A percentile compares a stretch with the other conserved stretches of the same genome.
Evolutionary conservation across 2,888 invertebrate genomes (phyloP).

Genomic region (Tenthredo mesomela): DNA sequence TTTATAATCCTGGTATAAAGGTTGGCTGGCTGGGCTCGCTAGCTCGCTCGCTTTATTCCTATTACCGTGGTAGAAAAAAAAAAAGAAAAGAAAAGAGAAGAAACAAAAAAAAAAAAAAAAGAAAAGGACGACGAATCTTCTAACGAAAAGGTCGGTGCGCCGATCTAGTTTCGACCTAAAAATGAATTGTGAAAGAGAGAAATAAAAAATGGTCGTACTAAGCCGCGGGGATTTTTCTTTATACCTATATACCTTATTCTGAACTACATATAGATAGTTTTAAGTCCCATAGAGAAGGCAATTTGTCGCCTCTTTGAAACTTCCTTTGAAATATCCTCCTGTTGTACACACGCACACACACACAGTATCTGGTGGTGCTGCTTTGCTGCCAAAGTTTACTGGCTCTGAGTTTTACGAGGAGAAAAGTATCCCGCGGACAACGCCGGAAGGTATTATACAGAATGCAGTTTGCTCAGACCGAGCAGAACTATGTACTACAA

Average conservation of each 20-base stretch:
- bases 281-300: conserved; percentile 17
- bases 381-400: conserved; percentile 35
- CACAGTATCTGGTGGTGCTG: not conserved
- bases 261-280: conserved; percentile 15
- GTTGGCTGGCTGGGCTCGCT: conserved; percentile 9
- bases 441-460: not conserved
- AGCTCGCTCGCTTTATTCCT: conserved; percentile 32
- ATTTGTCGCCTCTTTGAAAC: conserved; percentile 42
- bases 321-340: conserved; percentile 21
- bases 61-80: conserved; percentile 24
- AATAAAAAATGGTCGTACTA: not conserved
- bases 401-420: conserved; percentile 37
- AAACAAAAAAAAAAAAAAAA: not conserved
- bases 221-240: conserved; percentile 14
- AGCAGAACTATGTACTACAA: conserved; percentile 41
- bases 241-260: conserved; percentile 2
- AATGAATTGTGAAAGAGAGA: conserved; percentile 25
- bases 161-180: conserved; percentile 33
- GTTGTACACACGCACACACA: not conserved
- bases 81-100: not conserved
- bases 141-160: conserved; percentile 29
- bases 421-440: conserved; percentile 41
- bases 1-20: conserved; percentile 51
- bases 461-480: conserved; percentile 40
- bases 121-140: conserved; percentile 30